A percentile compares a stretch with the other conserved stretches of the same genome.
phyloP scores from a whole-genome alignment of 64 coral and sea anemone species.

The Montipora foliosa region DNA sequence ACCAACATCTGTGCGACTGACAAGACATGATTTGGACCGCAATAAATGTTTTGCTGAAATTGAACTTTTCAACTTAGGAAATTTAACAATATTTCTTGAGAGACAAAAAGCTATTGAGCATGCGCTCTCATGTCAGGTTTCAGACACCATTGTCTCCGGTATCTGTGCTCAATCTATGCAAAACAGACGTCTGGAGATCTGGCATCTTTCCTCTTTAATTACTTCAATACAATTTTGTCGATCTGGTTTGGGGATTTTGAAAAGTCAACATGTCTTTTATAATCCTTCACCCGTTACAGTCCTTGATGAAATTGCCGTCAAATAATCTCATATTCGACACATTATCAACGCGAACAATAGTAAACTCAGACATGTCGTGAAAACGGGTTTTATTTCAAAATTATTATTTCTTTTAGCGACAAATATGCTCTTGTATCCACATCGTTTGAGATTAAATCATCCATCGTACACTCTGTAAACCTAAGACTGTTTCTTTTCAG shows the following conservation, averaged over 20 bases:
- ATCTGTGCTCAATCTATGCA: neutral
- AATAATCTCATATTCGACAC: constrained; percentile 7
- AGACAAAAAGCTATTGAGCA: neutral
- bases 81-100: neutral
- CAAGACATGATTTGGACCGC: neutral
- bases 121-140: neutral
- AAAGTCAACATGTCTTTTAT: constrained; percentile 39
- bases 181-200: neutral
- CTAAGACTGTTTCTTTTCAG: neutral
- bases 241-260: neutral
- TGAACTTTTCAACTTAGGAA: no score
- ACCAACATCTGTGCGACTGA: constrained; percentile 22
- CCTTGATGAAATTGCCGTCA: constrained; percentile 48
- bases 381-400: constrained; percentile 84
- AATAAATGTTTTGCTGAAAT: neutral
- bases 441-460: constrained; percentile 43
- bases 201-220: neutral
- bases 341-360: neutral
- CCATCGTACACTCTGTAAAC: constrained; percentile 24
- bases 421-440: constrained; percentile 61
- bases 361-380: neutral
- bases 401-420: constrained; percentile 55
- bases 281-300: constrained; percentile 62
- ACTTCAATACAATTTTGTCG: neutral
- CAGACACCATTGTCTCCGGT: neutral